phyloP scores from a whole-genome alignment of 2,113 vertebrate genomes.

The Campylomormyrus numenius region DNA sequence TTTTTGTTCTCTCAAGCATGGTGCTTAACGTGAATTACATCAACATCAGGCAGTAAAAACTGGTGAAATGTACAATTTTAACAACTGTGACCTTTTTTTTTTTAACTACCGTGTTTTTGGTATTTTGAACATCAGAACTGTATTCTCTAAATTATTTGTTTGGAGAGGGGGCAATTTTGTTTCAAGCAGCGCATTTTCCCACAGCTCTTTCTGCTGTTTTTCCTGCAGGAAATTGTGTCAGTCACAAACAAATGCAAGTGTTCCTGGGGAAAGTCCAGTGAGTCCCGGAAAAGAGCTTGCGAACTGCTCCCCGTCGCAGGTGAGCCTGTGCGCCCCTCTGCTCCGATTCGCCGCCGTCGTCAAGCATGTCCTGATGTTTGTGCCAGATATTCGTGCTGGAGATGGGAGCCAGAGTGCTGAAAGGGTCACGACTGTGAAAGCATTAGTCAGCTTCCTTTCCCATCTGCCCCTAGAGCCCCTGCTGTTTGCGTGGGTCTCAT shows the following conservation, averaged over 20 bases:
- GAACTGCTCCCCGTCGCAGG: slow-evolving; percentile 78
- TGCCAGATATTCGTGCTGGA: background rate
- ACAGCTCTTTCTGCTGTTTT: slow-evolving; percentile 5
- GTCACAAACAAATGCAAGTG: slow-evolving; percentile 53
- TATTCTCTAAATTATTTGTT: background rate
- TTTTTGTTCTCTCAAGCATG: background rate
- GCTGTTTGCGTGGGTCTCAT: background rate
- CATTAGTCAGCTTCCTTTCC: slow-evolving; percentile 1
- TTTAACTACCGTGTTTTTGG: background rate
- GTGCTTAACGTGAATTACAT: background rate
- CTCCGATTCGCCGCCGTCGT: background rate
- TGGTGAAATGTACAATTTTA: background rate
- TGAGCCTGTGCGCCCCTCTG: slow-evolving; percentile 39
- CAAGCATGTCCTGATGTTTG: background rate
- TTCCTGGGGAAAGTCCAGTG: slow-evolving; percentile 55
- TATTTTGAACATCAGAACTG: background rate
- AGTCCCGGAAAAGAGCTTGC: slow-evolving; percentile 76
- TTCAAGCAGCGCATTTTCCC: background rate
- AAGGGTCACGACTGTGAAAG: background rate
- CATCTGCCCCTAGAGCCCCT: background rate
- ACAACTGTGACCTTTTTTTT: background rate
- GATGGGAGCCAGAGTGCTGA: background rate
- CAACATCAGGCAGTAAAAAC: background rate
- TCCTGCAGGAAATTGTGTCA: slow-evolving; percentile 75
- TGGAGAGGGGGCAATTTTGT: background rate